phyloP scores from a whole-genome alignment of 2,797 vertebrate genomes.

The Diplodus sargus region DNA sequence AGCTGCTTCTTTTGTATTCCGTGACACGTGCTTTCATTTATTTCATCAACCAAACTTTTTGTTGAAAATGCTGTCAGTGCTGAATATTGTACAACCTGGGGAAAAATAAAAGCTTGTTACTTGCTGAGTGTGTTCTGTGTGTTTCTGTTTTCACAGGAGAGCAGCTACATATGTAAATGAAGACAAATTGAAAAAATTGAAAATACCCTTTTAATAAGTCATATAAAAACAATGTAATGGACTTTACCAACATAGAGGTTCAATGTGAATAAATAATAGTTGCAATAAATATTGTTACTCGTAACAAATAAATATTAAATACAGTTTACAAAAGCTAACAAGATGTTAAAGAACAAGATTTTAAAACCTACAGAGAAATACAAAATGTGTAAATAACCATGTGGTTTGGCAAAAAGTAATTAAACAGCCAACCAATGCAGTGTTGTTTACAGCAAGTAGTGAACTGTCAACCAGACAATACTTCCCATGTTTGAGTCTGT shows the following conservation, averaged over 20 bases:
- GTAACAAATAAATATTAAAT: constrained; percentile 54
- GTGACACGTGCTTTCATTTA: constrained; percentile 25
- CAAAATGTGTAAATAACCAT: constrained; percentile 34
- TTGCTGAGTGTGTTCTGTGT: constrained; percentile 8
- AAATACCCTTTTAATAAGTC: constrained; percentile 50
- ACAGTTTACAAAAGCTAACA: constrained; percentile 21
- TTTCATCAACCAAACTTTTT: constrained; percentile 19
- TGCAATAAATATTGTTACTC: constrained; percentile 33
- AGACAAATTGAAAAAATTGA: constrained; percentile 11
- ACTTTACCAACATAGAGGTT: constrained; percentile 10
- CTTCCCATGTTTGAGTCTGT: neutral
- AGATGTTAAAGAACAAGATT: constrained; percentile 44
- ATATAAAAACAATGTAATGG: constrained; percentile 27
- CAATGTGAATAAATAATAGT: constrained; percentile 40
- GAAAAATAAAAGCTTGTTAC: constrained; percentile 59
- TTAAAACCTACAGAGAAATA: constrained; percentile 37
- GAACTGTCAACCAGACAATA: constrained; percentile 26
- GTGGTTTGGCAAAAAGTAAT: constrained; percentile 11
- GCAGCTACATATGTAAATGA: constrained; percentile 2
- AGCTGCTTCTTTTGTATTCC: constrained; percentile 50
- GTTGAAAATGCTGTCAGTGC: constrained; percentile 26
- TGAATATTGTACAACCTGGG: constrained; percentile 26
- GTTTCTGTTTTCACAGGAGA: constrained; percentile 18
- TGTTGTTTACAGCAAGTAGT: neutral
- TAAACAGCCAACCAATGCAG: constrained; percentile 26